Evolutionary conservation across 2,888 invertebrate genomes (phyloP), one percentile per base, ranked within the genome.

Genomic region (Clusia tigrina): DNA sequence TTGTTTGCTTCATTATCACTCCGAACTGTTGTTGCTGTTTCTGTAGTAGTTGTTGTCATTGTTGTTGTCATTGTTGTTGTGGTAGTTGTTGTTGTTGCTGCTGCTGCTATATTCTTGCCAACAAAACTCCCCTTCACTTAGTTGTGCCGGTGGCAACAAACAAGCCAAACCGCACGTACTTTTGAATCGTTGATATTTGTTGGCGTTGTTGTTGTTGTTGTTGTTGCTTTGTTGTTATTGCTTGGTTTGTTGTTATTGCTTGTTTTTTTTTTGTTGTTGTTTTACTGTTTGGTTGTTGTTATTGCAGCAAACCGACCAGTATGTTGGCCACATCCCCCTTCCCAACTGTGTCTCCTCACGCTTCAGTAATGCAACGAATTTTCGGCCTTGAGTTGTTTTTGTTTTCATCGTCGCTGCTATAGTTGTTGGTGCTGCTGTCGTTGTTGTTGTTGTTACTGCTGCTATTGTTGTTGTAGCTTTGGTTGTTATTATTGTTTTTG

Each of bases 101-200:
- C 67, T 70, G 66, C 68, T 66, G n/a, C n/a, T 69, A 64, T 66
- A 69, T 58, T 58, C 63, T 65, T 69, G 60, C 64, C 58, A 62
- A 64, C 58, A n/a, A 12, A 10, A n/a, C n/a, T 5, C 3, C 12
- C 23, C 17, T 56, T 54, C 56, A 23, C 22, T 22, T 42, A 38
- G 26, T 24, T 18, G 46, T 23, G 1, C 42, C 46, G 25, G 42
- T 59, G 60, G 20, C 54, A 23, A 24, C 15, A 48, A 48, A 48
- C n/a, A 48, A 1, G 20, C 15, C n/a, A 48, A 48, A 2, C n/a
- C n/a, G 48, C 20, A 20, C 20, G 48, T 48, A 20, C 12, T 10
- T 48, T n/a, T n/a, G 25, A 32, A 20, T 48, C 46, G 25, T 48
- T 60, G 54, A 42, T 54, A 48, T 60, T 60, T 60, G 25, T 18